Base-by-base conservation (phyloP, 1,140 invertebrate genomes). In the Brevipalpus yothersi region DNA sequence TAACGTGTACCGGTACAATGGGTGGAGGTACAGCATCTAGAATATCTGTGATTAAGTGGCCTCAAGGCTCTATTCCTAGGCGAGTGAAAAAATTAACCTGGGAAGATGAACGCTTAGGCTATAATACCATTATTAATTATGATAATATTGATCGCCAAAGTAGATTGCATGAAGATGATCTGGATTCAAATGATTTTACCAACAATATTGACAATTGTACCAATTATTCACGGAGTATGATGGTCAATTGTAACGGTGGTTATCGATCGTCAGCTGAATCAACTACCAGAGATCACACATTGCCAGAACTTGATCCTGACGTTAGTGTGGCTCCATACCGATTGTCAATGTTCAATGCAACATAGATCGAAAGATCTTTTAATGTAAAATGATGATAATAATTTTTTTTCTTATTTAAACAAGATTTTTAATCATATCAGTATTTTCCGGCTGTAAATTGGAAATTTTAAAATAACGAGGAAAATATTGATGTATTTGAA, bases 21-120 rank as follows among this genome's bases (percentile, higher is more conserved):
- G 56, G 41, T 17, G 43, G 45, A 19, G 56, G 56, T 15, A 55
- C 58, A 13, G 59, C 41, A 15, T 63, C 62, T 11, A 53, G 59
- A 43, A 60, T 61, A 19, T 43, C 17, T 10, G 15, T 55, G n/a
- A 55, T 67, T 31, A 60, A 66, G 42, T 68, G 67, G 66, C 66
- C 67, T 13, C 65, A 12, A 78, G 79, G 78, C 72, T 77, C 78
- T 10, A 75, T 78, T 23, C 78, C 79, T 0, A 72, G 76, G 53
- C 72, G 79, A 60, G 78, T 82, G 0, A 82, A 82, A 66, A 82
- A 82, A 66, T 69, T 83, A n/a, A 82, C 79, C 53, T 83, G 81
- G 80, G 79, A 81, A 64, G 80, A 83, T 66, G 80, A 82, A 63
- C 61, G 64, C 45, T 53, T 43, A 12, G 40, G 61, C 56, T 47